Evolutionary conservation across 1,140 invertebrate species (phyloP), one percentile per base, ranked within the genome.

Genomic region (Penaeus vannamei): DNA sequence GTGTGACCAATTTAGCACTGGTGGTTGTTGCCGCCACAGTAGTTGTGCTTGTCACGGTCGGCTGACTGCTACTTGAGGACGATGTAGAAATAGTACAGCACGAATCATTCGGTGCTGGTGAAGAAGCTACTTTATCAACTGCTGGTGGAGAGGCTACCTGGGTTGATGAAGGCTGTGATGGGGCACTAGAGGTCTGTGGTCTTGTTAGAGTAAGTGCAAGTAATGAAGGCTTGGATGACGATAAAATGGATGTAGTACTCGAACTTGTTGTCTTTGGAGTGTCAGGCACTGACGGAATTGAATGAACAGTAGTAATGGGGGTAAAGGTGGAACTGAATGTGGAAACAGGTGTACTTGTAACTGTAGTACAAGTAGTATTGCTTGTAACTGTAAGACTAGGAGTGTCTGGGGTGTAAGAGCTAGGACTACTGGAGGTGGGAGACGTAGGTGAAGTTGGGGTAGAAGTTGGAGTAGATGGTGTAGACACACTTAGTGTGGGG

Each of bases 1-100:
- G 85, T 26, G 91, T 91, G 42, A 91, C 91, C 66, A 91, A 83
- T 85, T 91, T 91, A 29, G 91, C 77, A 69, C 86, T 62, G 20
- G 84, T 53, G 23, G 86, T 66, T 46, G 91, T 66, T 69, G 84
- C 61, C 59, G 83, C 60, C 82, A 85, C 88, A 66, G 32, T 66
- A 32, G 69, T 81, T 69, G 69, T 89, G n/a, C 32, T 76, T 7
- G 72, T 32, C 26, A 29, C 17, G 26, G 46, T 46, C 59, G 23
- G 36, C 29, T 66, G 80, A 32, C 60, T 79, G 60, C 36, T 26
- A 62, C 46, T 61, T n/a, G 77, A 36, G 42, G 87, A 60, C n/a
- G 82, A 76, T 20, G 77, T 46, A n/a, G 62, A 60, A 53, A 61
- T 42, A 36, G 32, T 84, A 32, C 88, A 69, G 60, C 84, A 42